phyloP scores from a whole-genome alignment of 1,140 invertebrate genomes.

The Sarcophaga bullata region DNA sequence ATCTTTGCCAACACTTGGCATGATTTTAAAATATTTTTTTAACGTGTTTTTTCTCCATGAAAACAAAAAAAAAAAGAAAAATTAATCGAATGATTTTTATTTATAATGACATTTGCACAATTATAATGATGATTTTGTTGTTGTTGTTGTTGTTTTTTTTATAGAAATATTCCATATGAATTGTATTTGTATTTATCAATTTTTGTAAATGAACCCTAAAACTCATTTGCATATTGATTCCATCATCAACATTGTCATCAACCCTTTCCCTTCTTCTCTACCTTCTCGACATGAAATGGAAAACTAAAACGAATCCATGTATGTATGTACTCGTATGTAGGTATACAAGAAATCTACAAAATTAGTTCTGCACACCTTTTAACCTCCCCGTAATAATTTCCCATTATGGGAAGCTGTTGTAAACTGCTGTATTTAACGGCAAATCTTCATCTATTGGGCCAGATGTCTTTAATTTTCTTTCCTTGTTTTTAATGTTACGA shows the following conservation, averaged over 20 bases:
- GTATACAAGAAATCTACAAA: no score
- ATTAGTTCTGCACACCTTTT: no score
- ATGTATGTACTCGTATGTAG: no score
- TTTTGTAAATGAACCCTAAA: constrained; percentile 20
- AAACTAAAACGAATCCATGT: no score
- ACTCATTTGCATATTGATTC: constrained; percentile 30
- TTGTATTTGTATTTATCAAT: background rate
- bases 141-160: background rate
- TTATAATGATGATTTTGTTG: background rate
- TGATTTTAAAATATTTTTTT: constrained; percentile 26
- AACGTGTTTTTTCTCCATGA: background rate
- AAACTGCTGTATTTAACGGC: no score
- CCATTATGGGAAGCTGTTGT: no score
- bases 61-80: no score
- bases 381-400: no score
- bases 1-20: constrained; percentile 1
- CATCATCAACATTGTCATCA: background rate
- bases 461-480: no score
- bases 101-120: constrained; percentile 33
- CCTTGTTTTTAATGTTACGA: no score
- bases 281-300: background rate
- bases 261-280: background rate
- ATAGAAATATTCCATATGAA: background rate
- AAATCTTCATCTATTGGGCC: no score
- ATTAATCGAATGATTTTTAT: constrained; percentile 29